phyloP scores from a whole-genome alignment of 2,888 invertebrate species.

The Dicroscelio sp. region DNA sequence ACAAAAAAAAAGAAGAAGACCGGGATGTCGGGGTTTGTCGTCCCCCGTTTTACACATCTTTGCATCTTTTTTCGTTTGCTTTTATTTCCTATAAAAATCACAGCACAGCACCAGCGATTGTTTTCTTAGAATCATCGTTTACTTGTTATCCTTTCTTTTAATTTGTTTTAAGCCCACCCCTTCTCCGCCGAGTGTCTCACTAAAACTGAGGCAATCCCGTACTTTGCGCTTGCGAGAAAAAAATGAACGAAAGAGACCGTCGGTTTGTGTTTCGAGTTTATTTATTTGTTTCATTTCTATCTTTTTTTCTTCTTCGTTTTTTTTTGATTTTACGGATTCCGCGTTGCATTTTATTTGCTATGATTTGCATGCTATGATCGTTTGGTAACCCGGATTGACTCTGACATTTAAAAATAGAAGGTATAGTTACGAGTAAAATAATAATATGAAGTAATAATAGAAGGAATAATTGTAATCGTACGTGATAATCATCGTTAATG shows the following conservation, averaged over 20 bases:
- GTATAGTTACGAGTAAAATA: constrained; percentile 60
- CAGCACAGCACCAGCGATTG: constrained; percentile 91
- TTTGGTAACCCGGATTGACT: constrained; percentile 60
- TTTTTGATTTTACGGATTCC: constrained; percentile 18
- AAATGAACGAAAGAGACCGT: constrained; percentile 54
- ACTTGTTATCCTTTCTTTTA: constrained; percentile 22
- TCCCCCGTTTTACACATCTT: constrained; percentile 7
- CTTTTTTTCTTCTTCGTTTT: neutral
- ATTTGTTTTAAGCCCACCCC: constrained; percentile 87
- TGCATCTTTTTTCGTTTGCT: constrained; percentile 67
- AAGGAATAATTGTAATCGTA: constrained; percentile 71
- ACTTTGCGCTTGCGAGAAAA: constrained; percentile 64
- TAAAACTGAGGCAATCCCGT: constrained; percentile 88
- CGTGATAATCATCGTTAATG: constrained; percentile 68
- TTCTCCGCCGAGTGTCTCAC: constrained; percentile 87
- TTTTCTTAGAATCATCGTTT: constrained; percentile 58
- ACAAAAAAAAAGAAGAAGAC: too few species aligned
- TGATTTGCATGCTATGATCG: neutral
- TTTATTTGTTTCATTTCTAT: constrained; percentile 14
- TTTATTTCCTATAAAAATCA: constrained; percentile 90
- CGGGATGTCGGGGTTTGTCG: too few species aligned
- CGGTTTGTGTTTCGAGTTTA: neutral
- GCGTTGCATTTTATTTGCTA: too few species aligned
- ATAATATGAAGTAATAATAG: constrained; percentile 66
- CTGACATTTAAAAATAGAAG: constrained; percentile 68